Conservation (phyloP, 2,797 vertebrate species). For the Dallia pectoralis region DNA sequence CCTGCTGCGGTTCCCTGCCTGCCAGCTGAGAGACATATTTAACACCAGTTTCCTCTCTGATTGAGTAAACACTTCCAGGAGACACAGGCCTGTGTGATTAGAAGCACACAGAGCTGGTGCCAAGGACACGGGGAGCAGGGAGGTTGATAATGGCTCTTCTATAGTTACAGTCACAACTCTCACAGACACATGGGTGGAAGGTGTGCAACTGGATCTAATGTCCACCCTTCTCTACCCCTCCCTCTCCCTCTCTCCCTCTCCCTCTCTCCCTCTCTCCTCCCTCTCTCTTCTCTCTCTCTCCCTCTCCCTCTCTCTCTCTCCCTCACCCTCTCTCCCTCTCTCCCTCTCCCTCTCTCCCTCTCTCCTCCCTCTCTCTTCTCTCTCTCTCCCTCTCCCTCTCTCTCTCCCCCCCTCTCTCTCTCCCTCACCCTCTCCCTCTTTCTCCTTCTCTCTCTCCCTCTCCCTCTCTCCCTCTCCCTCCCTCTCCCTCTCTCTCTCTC, state of each 20-base stretch:
- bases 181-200: slow-evolving; percentile 4
- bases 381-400: too few species aligned
- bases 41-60: slow-evolving; percentile 64
- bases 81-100: neutral
- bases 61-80: slow-evolving; percentile 60
- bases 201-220: slow-evolving; percentile 21
- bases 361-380: too few species aligned
- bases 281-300: neutral
- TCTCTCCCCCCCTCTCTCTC: too few species aligned
- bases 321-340: slow-evolving; percentile 25
- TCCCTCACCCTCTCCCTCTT: too few species aligned
- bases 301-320: slow-evolving; percentile 10
- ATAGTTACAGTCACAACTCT: slow-evolving; percentile 19
- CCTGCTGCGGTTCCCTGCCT: slow-evolving; percentile 53
- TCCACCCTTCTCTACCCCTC: neutral
- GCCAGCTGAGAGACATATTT: slow-evolving; percentile 67
- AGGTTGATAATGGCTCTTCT: slow-evolving; percentile 20
- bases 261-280: slow-evolving; percentile 11
- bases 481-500: too few species aligned
- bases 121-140: slow-evolving; percentile 23
- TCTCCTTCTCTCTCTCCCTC: too few species aligned
- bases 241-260: neutral
- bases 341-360: too few species aligned
- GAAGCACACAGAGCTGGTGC: neutral
- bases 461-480: too few species aligned